Conservation (phyloP, 2,888 invertebrate species). For the Eupithecia tripunctaria region DNA sequence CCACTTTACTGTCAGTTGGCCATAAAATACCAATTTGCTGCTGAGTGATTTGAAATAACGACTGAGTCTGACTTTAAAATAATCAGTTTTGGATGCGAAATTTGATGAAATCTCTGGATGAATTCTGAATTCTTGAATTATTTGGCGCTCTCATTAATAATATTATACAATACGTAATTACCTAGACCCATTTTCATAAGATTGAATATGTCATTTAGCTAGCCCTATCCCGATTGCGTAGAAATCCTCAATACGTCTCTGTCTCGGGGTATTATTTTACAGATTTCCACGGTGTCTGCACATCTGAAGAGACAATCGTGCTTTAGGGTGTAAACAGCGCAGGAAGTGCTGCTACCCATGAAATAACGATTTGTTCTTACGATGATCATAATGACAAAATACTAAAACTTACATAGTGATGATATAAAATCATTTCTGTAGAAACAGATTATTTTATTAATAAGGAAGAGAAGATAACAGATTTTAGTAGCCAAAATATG, state of each 20-base stretch:
- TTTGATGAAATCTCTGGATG: background rate
- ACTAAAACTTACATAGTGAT: background rate
- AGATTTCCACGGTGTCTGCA: slow-evolving; percentile 75
- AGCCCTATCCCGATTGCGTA: background rate
- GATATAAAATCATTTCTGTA: background rate
- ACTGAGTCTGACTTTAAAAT: background rate
- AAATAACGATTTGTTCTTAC: background rate
- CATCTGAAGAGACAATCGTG: slow-evolving; percentile 67
- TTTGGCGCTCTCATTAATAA: background rate
- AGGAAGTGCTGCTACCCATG: slow-evolving; percentile 3
- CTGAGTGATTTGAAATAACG: slow-evolving; percentile 10
- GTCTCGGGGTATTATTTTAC: slow-evolving; percentile 69
- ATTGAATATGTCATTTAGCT: background rate
- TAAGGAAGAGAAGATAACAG: background rate
- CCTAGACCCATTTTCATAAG: background rate
- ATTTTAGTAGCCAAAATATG: background rate
- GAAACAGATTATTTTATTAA: background rate
- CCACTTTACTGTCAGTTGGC: slow-evolving; percentile 6
- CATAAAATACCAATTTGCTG: slow-evolving; percentile 9
- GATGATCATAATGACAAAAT: background rate
- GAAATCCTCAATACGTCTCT: slow-evolving; percentile 19
- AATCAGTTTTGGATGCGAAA: background rate
- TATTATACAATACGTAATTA: background rate
- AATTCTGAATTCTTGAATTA: background rate
- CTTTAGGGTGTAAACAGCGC: slow-evolving; percentile 38